phyloP scores from a whole-genome alignment of 2,888 invertebrate species.

The Plutella xylostella region DNA sequence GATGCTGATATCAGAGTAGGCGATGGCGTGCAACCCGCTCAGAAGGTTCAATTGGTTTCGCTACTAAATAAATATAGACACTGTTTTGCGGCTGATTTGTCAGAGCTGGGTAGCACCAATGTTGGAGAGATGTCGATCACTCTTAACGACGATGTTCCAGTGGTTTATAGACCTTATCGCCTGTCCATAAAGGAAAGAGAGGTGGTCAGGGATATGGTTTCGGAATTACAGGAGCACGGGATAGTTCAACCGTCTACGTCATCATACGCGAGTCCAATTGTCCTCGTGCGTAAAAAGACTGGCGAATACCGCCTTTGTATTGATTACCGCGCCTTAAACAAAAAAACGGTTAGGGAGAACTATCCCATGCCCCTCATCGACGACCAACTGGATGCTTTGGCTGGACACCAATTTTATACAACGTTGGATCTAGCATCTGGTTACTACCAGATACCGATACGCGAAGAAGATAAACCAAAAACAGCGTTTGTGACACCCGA shows the following conservation, averaged over 20 bases:
- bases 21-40: no score
- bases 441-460: conserved; percentile 25
- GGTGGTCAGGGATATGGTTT: conserved; percentile 9
- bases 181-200: conserved; percentile 8
- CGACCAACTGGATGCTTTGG: conserved; percentile 24
- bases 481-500: conserved; percentile 28
- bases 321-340: conserved; percentile 16
- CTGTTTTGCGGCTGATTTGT: conserved; percentile 1
- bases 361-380: no score
- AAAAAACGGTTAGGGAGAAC: conserved; percentile 21
- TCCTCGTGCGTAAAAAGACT: no score
- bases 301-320: conserved; percentile 21
- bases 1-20: no score
- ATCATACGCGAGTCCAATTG: conserved; percentile 20
- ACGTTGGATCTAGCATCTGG: conserved; percentile 22
- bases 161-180: conserved; percentile 9
- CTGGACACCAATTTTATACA: conserved; percentile 21
- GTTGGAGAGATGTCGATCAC: conserved; percentile 1
- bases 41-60: no score
- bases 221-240: conserved; percentile 1
- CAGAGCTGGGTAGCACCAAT: not conserved
- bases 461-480: conserved; percentile 19
- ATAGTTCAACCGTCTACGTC: conserved; percentile 11
- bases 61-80: not conserved
- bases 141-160: conserved; percentile 11